phyloP scores from a whole-genome alignment of 2,888 invertebrate species.

The Cremastobaeus sp. region DNA sequence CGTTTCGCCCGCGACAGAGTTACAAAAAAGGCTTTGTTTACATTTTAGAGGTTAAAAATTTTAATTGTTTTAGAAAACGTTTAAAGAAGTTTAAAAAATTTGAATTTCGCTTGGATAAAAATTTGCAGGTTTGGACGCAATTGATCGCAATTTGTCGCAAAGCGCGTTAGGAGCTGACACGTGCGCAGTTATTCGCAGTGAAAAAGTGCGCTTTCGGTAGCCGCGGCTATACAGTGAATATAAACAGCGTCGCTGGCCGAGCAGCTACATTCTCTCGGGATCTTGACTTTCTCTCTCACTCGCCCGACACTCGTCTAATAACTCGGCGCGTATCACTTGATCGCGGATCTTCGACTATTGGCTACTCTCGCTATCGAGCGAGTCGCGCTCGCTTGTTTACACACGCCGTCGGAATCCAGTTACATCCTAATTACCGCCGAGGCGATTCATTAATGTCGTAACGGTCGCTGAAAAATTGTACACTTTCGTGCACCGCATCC shows the following conservation, averaged over 20 bases:
- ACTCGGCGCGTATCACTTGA: conserved; percentile 41
- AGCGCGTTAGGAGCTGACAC: too few species aligned
- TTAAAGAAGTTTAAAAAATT: too few species aligned
- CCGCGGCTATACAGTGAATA: neutral
- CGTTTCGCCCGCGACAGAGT: too few species aligned
- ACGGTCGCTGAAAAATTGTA: conserved; percentile 28
- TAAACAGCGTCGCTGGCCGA: too few species aligned
- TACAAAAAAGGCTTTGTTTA: too few species aligned
- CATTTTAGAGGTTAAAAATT: too few species aligned
- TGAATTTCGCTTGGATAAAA: too few species aligned
- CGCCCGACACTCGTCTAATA: conserved; percentile 56
- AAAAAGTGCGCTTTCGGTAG: conserved; percentile 33
- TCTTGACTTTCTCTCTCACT: conserved; percentile 75
- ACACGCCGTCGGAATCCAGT: conserved; percentile 12
- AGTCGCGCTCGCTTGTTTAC: conserved; percentile 24
- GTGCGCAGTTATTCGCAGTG: too few species aligned
- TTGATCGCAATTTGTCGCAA: too few species aligned
- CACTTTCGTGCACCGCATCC: conserved; percentile 11
- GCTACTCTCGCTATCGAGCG: conserved; percentile 6
- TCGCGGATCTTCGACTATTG: conserved; percentile 55
- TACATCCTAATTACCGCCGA: conserved; percentile 27
- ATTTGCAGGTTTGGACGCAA: too few species aligned
- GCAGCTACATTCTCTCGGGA: conserved; percentile 64
- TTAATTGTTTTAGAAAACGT: too few species aligned
- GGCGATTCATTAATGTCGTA: conserved; percentile 14